Evolutionary conservation across 2,888 invertebrate species (phyloP).

Genomic region (Apamea anceps): DNA sequence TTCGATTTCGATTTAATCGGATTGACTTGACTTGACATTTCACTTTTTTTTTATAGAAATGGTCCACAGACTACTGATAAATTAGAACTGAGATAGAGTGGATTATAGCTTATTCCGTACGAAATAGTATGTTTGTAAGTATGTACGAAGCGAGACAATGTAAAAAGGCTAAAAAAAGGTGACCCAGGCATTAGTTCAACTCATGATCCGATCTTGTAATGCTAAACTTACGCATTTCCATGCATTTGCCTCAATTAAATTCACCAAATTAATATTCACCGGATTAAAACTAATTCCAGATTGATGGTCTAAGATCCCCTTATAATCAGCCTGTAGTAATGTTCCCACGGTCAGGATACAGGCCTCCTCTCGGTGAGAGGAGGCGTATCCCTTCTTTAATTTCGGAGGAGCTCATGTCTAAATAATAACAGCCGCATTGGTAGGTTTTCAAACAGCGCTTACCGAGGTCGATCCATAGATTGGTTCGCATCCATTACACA

Average conservation of each 20-base stretch:
- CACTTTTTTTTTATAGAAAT: not conserved
- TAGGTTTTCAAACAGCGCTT: not conserved
- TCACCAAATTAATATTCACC: no score
- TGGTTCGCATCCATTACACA: not conserved
- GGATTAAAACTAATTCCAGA: not conserved
- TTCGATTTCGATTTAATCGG: constrained; percentile 28
- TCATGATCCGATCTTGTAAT: no score
- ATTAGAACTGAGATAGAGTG: not conserved
- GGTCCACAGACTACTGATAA: not conserved
- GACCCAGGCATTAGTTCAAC: not conserved
- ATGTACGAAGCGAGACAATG: not conserved
- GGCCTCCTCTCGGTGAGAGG: no score
- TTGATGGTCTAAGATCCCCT: not conserved
- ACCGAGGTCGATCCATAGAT: not conserved
- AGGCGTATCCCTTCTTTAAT: no score
- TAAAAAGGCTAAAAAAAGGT: no score
- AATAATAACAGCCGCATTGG: not conserved
- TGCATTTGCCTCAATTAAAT: not conserved
- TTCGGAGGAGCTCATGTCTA: not conserved
- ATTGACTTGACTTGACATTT: constrained; percentile 26
- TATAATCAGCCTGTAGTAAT: no score
- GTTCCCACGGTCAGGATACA: no score
- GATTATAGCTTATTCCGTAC: not conserved
- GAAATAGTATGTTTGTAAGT: not conserved
- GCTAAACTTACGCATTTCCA: not conserved